Base-by-base conservation (phyloP, 2,888 invertebrate species). In the Ornithoptera alexandrae region DNA sequence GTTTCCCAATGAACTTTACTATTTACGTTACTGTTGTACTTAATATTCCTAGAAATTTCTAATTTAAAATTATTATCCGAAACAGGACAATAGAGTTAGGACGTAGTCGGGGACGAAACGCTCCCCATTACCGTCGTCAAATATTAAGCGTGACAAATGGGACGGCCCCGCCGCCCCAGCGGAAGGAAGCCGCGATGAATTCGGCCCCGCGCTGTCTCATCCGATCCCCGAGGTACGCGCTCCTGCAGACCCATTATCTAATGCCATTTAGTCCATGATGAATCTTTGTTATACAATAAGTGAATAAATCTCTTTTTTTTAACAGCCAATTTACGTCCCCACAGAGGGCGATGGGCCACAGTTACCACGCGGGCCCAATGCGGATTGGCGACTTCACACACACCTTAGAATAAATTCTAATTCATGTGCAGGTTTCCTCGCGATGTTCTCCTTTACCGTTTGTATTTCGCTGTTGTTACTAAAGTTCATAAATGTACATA, bases 131-230 rank as follows among this genome's bases (percentile, higher is more conserved):
- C 18, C 39, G 65, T 61, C 15, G 56, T 65, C 69, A 65, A 69
- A 69, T 64, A 64, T 69, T 69, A 59, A 59, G 22, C 39, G 62
- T 63, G 62, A 67, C 66, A 69, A 69, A 59, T 64, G 50, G 62
- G 17, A 62, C 65, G 39, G 65, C 72, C 58, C 10, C 39, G 62
- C 71, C 70, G 62, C 78, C 84, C 84, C 84, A 78, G 75, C 84
- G 86, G 87, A 86, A 85, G 84, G 81, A 83, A 70, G 82, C 75
- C 79, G 81, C 84, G 82, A 83, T 78, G 78, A 78, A 76, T 77
- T 77, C 74, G 77, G 76, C 72, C 76, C 77, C 78, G 65, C 75
- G 76, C 78, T 67, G 72, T 74, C 72, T 73, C 77, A 75, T 79
- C 78, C 75, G 77, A 78, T 74, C 72, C 74, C 69, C 12, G 30